Percentiles rank a stretch among this genome's conserved stretches.
phyloP scores from a whole-genome alignment of 2,888 invertebrate species.

The Philereme vetulata region DNA sequence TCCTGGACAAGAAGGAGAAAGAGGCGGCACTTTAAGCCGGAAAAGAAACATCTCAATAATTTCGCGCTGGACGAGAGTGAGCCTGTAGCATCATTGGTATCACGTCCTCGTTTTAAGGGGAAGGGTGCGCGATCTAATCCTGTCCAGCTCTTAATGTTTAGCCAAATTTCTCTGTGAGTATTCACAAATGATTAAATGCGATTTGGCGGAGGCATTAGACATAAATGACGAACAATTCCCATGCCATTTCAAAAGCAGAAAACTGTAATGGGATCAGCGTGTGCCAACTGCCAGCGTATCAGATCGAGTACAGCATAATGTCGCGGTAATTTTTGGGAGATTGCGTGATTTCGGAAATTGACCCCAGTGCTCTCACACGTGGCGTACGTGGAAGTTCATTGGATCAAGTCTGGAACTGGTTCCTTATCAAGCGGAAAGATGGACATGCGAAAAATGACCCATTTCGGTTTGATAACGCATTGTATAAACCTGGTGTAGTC shows the following conservation, averaged over 20 bases:
- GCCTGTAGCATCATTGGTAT: too few species aligned
- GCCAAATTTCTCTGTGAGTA: too few species aligned
- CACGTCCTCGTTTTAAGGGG: too few species aligned
- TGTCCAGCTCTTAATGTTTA: too few species aligned
- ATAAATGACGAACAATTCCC: too few species aligned
- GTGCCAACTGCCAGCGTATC: slow-evolving; percentile 25
- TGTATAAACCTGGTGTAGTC: slow-evolving; percentile 2
- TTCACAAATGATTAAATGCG: too few species aligned
- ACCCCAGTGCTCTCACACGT: slow-evolving; percentile 40
- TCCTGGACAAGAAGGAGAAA: too few species aligned
- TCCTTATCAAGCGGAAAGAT: slow-evolving; percentile 26
- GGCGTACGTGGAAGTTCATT: slow-evolving; percentile 33
- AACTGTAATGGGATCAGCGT: slow-evolving; percentile 9
- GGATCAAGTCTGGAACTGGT: slow-evolving; percentile 29
- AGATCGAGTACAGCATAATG: slow-evolving; percentile 33
- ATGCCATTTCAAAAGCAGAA: not conserved
- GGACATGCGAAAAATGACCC: slow-evolving; percentile 22
- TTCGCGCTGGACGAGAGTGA: too few species aligned
- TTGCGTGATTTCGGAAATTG: slow-evolving; percentile 44
- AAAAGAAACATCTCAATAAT: not conserved
- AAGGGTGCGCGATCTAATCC: too few species aligned
- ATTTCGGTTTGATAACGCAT: slow-evolving; percentile 17
- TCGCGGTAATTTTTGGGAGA: slow-evolving; percentile 35
- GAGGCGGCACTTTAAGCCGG: not conserved
- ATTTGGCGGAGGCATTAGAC: too few species aligned